Percentiles rank a stretch among this genome's conserved stretches.
Conservation (phyloP, 1,140 invertebrate genomes). For the Apolygus lucorum region DNA sequence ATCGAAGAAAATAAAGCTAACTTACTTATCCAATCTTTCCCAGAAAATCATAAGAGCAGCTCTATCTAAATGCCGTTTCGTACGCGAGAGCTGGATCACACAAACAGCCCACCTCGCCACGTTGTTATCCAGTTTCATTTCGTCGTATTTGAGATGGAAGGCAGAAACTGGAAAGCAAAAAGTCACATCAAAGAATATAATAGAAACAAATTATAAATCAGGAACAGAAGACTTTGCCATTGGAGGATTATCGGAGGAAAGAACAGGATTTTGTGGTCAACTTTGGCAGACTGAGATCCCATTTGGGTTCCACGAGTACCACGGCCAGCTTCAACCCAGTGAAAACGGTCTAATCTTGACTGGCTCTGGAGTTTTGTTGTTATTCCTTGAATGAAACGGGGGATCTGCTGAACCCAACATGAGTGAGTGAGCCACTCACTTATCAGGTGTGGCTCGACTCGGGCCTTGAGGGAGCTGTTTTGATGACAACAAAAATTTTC, state of each 20-base stretch:
- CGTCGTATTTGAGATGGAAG: slow-evolving; percentile 95
- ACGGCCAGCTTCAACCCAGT: too few relatives aligned
- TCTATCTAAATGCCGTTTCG: slow-evolving; percentile 91
- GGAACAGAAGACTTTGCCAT: not conserved
- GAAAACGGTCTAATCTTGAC: too few relatives aligned
- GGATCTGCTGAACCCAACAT: too few relatives aligned
- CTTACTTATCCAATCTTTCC: slow-evolving; percentile 91
- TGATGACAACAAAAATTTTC: too few relatives aligned
- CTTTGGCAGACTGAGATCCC: too few relatives aligned
- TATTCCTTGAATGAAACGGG: too few relatives aligned
- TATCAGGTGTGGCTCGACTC: too few relatives aligned
- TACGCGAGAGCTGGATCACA: slow-evolving; percentile 81
- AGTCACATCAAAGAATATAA: slow-evolving; percentile 9
- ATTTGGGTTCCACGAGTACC: too few relatives aligned
- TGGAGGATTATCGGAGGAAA: not conserved
- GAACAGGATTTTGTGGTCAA: too few relatives aligned
- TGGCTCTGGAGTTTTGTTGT: too few relatives aligned
- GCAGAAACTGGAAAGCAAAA: slow-evolving; percentile 64
- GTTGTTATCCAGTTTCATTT: slow-evolving; percentile 88
- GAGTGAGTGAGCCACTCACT: too few relatives aligned
- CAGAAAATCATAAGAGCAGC: slow-evolving; percentile 93
- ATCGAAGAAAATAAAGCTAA: slow-evolving; percentile 26
- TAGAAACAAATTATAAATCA: not conserved
- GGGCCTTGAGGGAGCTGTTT: too few relatives aligned
- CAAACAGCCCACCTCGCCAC: slow-evolving; percentile 93